phyloP scores from a whole-genome alignment of 2,888 invertebrate genomes.

The Ophonus ardosiacus region DNA sequence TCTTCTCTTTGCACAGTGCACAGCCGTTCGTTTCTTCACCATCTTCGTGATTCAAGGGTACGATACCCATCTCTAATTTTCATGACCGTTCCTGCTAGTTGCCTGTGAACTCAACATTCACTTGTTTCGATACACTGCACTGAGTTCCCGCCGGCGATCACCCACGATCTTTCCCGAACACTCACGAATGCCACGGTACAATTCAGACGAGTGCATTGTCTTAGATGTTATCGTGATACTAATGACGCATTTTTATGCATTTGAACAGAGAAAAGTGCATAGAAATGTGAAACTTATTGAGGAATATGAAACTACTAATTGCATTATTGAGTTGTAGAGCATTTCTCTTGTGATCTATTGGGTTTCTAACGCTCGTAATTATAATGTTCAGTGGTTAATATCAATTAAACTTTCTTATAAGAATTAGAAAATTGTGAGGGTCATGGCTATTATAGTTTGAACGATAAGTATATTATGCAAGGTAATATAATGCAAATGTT shows the following conservation, averaged over 20 bases:
- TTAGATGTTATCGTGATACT: constrained; percentile 35
- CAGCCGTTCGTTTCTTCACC: neutral
- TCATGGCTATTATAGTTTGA: neutral
- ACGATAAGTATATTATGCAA: neutral
- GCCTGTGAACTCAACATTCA: constrained; percentile 40
- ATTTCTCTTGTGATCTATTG: constrained; percentile 37
- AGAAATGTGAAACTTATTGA: constrained; percentile 32
- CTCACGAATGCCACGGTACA: constrained; percentile 16
- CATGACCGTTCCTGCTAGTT: constrained; percentile 30
- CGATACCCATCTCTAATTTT: constrained; percentile 45
- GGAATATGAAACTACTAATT: constrained; percentile 11
- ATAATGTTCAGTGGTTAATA: neutral
- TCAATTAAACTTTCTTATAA: neutral
- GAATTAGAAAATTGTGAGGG: neutral
- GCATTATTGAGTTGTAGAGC: neutral
- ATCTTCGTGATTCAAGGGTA: constrained; percentile 22
- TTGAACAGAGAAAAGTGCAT: neutral
- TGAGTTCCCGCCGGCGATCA: constrained; percentile 17
- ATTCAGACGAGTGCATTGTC: constrained; percentile 18
- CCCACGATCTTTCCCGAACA: constrained; percentile 1
- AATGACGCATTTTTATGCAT: constrained; percentile 38
- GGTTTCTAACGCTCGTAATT: neutral
- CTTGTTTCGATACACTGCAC: constrained; percentile 41
- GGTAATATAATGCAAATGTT: too few species aligned
- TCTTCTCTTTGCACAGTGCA: too few species aligned